Conservation (phyloP, 2,888 invertebrate genomes). For the Pristionchus exspectatus region DNA sequence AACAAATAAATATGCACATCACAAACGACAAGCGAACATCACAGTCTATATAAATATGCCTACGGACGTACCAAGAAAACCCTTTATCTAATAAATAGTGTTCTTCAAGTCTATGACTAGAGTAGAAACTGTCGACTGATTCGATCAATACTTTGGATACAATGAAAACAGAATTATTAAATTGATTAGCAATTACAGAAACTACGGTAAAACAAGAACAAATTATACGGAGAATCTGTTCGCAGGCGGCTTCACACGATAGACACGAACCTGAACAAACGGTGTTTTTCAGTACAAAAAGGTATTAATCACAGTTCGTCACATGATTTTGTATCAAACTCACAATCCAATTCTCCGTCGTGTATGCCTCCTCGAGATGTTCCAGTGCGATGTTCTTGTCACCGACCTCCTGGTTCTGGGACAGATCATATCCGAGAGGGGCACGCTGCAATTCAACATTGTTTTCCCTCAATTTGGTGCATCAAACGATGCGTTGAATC, state of each 20-base stretch:
- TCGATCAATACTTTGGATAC: conserved; percentile 7
- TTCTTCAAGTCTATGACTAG: conserved; percentile 21
- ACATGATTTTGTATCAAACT: background rate
- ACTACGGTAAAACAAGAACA: background rate
- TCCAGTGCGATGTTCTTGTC: conserved; percentile 98
- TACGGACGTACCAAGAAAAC: conserved; percentile 19
- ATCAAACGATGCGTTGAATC: too few relatives aligned
- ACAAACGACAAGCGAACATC: conserved; percentile 37
- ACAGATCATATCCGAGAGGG: conserved; percentile 49
- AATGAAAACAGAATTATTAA: conserved; percentile 18
- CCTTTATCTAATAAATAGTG: background rate
- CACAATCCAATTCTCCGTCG: conserved; percentile 97
- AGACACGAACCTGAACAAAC: conserved; percentile 86
- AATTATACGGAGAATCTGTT: conserved; percentile 59
- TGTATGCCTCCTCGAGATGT: conserved; percentile 97
- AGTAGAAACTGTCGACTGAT: background rate
- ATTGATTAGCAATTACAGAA: conserved; percentile 34
- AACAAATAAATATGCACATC: background rate
- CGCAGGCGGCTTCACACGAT: conserved; percentile 88
- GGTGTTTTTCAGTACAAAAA: background rate
- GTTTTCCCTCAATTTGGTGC: too few relatives aligned
- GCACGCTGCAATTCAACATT: conserved; percentile 14
- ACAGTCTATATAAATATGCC: conserved; percentile 35
- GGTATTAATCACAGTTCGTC: too few relatives aligned
- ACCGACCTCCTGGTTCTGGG: conserved; percentile 84